Evolutionary conservation across 2,113 vertebrate species (phyloP).

Genomic region (Elephantulus edwardii): DNA sequence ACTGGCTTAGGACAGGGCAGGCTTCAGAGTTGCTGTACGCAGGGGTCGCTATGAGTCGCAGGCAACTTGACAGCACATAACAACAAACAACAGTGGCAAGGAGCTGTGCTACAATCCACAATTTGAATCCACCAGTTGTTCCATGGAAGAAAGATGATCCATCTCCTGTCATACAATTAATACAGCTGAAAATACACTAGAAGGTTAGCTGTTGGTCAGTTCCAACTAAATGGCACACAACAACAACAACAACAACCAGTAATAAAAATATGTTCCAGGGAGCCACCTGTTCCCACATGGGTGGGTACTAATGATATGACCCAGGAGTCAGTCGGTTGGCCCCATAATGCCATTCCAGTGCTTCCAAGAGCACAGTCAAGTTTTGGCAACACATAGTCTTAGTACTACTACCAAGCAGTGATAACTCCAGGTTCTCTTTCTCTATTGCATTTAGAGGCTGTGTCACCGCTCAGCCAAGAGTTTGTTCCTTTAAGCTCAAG

Average conservation of each 20-base stretch:
- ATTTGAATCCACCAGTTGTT: too few relatives aligned
- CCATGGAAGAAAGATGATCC: too few relatives aligned
- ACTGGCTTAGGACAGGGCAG: too few relatives aligned
- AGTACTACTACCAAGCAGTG: not conserved
- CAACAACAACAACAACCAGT: not conserved
- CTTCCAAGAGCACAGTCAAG: not conserved
- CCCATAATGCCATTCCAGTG: not conserved
- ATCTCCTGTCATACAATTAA: too few relatives aligned
- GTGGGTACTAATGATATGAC: not conserved
- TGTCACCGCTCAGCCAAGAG: not conserved
- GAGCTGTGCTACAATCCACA: too few relatives aligned
- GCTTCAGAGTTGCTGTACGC: too few relatives aligned
- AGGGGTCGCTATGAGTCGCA: not conserved
- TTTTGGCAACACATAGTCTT: not conserved
- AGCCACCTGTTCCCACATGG: not conserved
- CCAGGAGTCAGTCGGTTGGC: not conserved
- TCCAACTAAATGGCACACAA: not conserved
- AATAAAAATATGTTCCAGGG: too few relatives aligned
- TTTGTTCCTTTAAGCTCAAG: not conserved
- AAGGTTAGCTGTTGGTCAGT: too few relatives aligned
- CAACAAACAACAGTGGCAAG: not conserved
- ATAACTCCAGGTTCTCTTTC: not conserved
- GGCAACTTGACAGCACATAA: not conserved
- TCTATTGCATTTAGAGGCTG: not conserved
- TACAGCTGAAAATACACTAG: too few relatives aligned